phyloP scores from a whole-genome alignment of 35 echinoderm and acorn worm species.

The Antedon bifida region DNA sequence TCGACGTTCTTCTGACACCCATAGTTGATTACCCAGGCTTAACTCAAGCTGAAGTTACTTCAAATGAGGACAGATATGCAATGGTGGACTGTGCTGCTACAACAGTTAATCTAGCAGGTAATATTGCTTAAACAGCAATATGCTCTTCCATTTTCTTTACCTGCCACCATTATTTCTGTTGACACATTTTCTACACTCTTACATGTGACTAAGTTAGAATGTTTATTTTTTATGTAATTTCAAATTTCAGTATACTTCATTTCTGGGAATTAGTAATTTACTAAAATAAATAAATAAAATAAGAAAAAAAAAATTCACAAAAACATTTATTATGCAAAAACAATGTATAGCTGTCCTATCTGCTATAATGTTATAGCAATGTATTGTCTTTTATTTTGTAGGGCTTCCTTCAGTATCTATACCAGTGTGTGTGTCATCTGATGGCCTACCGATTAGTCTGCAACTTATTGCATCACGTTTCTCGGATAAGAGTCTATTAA shows the following conservation, averaged over 20 bases:
- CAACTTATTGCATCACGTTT: constrained; percentile 66
- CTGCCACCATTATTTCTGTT: too few species aligned
- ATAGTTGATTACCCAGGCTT: constrained; percentile 26
- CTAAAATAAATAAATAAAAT: too few species aligned
- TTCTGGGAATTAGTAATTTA: too few species aligned
- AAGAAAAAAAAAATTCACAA: constrained; percentile 1
- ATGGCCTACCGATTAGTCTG: constrained; percentile 69
- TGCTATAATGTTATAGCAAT: background rate
- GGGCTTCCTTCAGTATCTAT: constrained; percentile 71
- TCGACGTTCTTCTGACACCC: constrained; percentile 79
- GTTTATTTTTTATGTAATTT: too few species aligned
- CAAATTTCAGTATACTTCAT: too few species aligned
- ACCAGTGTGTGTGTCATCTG: constrained; percentile 32
- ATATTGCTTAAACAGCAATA: background rate
- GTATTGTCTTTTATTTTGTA: constrained; percentile 8
- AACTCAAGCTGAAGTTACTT: constrained; percentile 21
- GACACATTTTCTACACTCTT: too few species aligned
- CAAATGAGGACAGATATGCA: constrained; percentile 16
- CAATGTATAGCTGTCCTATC: background rate
- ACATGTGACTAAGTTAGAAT: too few species aligned
- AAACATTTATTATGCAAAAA: background rate
- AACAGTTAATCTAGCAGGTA: constrained; percentile 73
- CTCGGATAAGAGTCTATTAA: constrained; percentile 49
- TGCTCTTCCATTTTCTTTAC: too few species aligned
- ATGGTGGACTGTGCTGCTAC: constrained; percentile 36